Percentiles rank a stretch among this genome's conserved stretches.
These are phyloP conservation scores for Xestia ashworthii DNA, from an alignment of 2,888 invertebrate genomes.

Conservation along the genomic window DNA sequence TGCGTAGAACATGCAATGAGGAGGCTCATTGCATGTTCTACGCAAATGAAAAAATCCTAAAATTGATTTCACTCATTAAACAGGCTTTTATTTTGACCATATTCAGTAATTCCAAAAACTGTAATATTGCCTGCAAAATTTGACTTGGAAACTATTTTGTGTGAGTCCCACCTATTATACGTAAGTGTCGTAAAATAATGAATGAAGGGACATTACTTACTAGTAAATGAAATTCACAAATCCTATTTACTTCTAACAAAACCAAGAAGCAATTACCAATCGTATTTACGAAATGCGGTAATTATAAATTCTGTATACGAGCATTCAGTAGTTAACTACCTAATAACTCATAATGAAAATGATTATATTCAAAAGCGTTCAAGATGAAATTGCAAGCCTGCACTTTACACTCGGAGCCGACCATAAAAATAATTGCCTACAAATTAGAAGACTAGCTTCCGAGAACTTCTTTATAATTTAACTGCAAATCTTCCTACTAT, in stretches of 20 bases:
- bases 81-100: background rate
- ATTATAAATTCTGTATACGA: background rate
- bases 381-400: slow-evolving; percentile 29
- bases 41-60: no score
- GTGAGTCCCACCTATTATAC: no score
- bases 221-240: background rate
- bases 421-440: slow-evolving; percentile 46
- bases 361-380: slow-evolving; percentile 6
- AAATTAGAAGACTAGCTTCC: slow-evolving; percentile 19
- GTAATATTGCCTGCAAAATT: background rate
- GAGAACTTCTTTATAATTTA: no score
- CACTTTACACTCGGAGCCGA: slow-evolving; percentile 17
- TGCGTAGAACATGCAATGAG: no score
- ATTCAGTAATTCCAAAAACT: background rate
- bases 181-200: background rate
- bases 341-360: slow-evolving; percentile 17
- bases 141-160: background rate
- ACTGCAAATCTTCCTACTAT: slow-evolving; percentile 24
- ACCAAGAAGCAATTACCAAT: background rate
- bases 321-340: background rate
- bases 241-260: background rate
- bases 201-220: background rate
- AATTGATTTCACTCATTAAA: background rate
- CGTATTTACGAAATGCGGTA: background rate
- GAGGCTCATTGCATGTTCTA: no score